These are phyloP conservation scores for Cyprinus carpio DNA, from an alignment of 2,113 vertebrate genomes.

Conservation along the genomic window DNA sequence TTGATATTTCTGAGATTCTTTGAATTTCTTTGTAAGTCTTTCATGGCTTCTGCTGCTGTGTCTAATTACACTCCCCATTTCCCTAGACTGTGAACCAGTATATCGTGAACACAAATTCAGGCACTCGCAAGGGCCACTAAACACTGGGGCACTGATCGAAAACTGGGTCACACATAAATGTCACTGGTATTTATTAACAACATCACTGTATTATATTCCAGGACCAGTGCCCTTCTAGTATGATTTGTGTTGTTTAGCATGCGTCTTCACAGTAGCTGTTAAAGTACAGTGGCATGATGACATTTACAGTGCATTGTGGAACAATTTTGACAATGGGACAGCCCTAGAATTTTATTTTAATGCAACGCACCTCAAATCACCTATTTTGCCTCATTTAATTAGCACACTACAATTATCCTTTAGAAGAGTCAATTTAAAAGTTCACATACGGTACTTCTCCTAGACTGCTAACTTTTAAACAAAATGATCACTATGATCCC, in stretches of 20 bases:
- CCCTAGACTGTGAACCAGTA: neutral
- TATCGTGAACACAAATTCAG: neutral
- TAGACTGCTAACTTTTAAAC: neutral
- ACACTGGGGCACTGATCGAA: neutral
- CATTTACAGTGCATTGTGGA: neutral
- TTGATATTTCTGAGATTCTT: neutral
- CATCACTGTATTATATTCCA: neutral
- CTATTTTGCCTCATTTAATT: neutral
- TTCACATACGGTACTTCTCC: neutral
- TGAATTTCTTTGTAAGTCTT: neutral
- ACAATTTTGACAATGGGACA: neutral
- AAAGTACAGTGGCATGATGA: neutral
- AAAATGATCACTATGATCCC: neutral
- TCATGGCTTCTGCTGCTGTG: neutral
- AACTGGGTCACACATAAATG: constrained; percentile 3
- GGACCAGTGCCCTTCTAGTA: neutral
- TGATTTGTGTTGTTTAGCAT: constrained; percentile 18
- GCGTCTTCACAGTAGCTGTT: neutral
- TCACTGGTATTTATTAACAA: constrained; percentile 24
- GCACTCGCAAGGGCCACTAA: neutral
- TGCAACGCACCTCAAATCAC: neutral
- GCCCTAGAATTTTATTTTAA: neutral
- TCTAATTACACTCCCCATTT: neutral
- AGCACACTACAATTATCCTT: neutral
- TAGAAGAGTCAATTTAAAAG: neutral